Conservation (phyloP, 2,888 invertebrate species). For the Poecilus cupreus region DNA sequence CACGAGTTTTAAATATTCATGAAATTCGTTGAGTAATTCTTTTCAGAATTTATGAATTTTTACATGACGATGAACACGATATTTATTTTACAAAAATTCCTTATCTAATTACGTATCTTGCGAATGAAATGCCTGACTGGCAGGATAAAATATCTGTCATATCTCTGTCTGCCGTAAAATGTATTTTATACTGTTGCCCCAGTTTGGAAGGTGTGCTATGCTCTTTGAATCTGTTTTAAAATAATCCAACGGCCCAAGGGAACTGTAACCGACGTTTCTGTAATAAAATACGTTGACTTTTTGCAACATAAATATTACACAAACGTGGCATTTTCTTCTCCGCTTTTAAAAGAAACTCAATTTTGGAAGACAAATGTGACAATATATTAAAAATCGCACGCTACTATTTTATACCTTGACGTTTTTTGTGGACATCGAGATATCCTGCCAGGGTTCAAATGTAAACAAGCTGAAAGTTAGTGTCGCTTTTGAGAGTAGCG, state of each 20-base stretch:
- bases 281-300: slow-evolving; percentile 56
- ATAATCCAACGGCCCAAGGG: slow-evolving; percentile 47
- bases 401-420: slow-evolving; percentile 53
- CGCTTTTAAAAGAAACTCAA: slow-evolving; percentile 57
- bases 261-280: slow-evolving; percentile 55
- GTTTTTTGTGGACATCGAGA: slow-evolving; percentile 42
- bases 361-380: slow-evolving; percentile 60
- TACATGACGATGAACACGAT: slow-evolving; percentile 6
- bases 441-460: neutral
- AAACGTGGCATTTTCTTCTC: slow-evolving; percentile 48
- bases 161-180: slow-evolving; percentile 15
- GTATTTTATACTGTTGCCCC: slow-evolving; percentile 32
- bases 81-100: slow-evolving; percentile 18
- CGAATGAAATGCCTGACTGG: slow-evolving; percentile 1
- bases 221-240: slow-evolving; percentile 53
- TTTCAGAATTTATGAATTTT: slow-evolving; percentile 25
- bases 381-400: slow-evolving; percentile 58
- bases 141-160: slow-evolving; percentile 31
- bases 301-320: slow-evolving; percentile 58
- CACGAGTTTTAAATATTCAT: slow-evolving; percentile 31
- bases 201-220: slow-evolving; percentile 32
- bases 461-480: slow-evolving; percentile 45
- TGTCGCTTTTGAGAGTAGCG: neutral
- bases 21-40: neutral
- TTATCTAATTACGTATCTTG: slow-evolving; percentile 6